Percentiles rank a stretch among this genome's conserved stretches.
These are phyloP conservation scores for Whitmania pigra DNA, from an alignment of 1,140 invertebrate genomes.

Conservation along the genomic window DNA sequence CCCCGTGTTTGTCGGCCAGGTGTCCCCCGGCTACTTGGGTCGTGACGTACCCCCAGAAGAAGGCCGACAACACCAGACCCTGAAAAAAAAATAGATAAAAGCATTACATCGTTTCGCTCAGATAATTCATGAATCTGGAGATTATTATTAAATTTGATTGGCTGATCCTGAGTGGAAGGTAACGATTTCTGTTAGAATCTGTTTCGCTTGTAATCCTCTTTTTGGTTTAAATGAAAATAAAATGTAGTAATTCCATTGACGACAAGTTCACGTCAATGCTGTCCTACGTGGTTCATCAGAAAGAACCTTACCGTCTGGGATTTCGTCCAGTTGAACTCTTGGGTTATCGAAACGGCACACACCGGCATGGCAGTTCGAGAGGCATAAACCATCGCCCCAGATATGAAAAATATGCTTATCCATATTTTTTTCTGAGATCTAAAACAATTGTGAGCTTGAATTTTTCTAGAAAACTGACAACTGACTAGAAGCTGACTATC, in stretches of 20 bases:
- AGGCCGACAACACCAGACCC: slow-evolving; percentile 57
- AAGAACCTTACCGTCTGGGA: slow-evolving; percentile 49
- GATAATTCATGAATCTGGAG: neutral
- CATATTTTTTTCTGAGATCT: slow-evolving; percentile 47
- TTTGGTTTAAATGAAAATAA: too few relatives aligned
- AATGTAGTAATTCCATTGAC: neutral
- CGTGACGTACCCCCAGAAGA: slow-evolving; percentile 64
- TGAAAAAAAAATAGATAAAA: slow-evolving; percentile 28
- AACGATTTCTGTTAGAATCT: too few relatives aligned
- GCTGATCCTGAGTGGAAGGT: too few relatives aligned
- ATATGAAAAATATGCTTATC: slow-evolving; percentile 50
- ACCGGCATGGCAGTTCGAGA: slow-evolving; percentile 57
- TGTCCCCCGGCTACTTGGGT: slow-evolving; percentile 59
- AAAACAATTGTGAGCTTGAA: slow-evolving; percentile 19
- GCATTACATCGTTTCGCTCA: too few relatives aligned
- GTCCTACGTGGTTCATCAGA: neutral
- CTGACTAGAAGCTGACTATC: neutral
- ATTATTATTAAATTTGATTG: neutral
- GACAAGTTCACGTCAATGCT: too few relatives aligned
- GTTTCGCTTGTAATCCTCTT: too few relatives aligned
- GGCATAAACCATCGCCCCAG: slow-evolving; percentile 56
- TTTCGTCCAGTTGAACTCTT: slow-evolving; percentile 58
- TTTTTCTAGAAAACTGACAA: neutral
- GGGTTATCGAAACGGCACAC: slow-evolving; percentile 52
- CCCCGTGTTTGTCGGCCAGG: slow-evolving; percentile 56